These are phyloP conservation scores for Elegia similella DNA, from an alignment of 2,888 invertebrate genomes.

Conservation along the genomic window DNA sequence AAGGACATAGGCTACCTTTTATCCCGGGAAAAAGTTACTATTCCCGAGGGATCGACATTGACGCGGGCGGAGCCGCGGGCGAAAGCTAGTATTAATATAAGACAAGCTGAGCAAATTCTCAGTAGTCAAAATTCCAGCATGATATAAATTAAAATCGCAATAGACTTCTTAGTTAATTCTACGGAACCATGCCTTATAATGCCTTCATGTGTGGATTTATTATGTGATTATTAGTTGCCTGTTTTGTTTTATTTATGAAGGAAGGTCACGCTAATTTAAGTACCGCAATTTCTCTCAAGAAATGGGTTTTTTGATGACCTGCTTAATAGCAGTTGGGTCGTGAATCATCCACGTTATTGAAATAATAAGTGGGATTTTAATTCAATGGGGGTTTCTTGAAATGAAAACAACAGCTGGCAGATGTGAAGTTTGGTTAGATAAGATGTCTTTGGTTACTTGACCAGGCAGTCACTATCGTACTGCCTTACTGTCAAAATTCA, in stretches of 20 bases:
- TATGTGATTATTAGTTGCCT: constrained; percentile 19
- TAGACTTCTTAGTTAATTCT: neutral
- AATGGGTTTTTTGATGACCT: constrained; percentile 10
- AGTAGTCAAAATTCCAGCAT: neutral
- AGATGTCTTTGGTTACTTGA: too few relatives aligned
- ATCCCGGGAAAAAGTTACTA: too few relatives aligned
- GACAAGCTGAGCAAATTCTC: neutral
- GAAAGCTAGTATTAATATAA: too few relatives aligned
- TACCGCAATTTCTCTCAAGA: constrained; percentile 12
- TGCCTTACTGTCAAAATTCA: too few relatives aligned
- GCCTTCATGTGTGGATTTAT: constrained; percentile 12
- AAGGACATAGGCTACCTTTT: too few relatives aligned
- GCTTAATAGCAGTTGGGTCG: neutral
- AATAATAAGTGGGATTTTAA: neutral
- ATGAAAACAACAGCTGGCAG: too few relatives aligned
- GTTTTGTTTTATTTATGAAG: constrained; percentile 16
- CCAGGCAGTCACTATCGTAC: too few relatives aligned
- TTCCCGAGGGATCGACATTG: too few relatives aligned
- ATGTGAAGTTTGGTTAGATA: too few relatives aligned
- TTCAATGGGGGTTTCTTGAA: neutral
- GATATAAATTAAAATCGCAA: neutral
- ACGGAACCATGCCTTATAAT: constrained; percentile 10
- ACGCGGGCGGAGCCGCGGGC: too few relatives aligned
- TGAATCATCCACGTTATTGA: neutral
- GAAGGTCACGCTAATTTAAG: constrained; percentile 16